Evolutionary conservation across 2,113 vertebrate genomes (phyloP).

Genomic region (Nycticebus coucang): DNA sequence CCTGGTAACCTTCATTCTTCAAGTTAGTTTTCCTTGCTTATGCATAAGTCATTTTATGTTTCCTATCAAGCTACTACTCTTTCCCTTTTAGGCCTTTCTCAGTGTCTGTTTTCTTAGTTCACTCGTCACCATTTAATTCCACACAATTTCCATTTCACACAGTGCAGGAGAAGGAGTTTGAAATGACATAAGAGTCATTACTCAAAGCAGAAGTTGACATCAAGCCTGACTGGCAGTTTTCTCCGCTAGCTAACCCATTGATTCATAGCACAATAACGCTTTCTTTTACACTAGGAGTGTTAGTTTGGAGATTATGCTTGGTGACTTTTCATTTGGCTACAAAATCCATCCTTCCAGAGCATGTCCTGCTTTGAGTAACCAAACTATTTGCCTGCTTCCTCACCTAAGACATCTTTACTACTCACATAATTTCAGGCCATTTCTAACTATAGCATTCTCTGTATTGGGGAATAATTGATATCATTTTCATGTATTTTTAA

Average conservation of each 20-base stretch:
- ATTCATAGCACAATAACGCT: slow-evolving; percentile 88
- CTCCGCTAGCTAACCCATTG: slow-evolving; percentile 88
- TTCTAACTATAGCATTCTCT: slow-evolving; percentile 84
- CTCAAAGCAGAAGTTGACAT: slow-evolving; percentile 91
- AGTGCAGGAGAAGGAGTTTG: slow-evolving; percentile 91
- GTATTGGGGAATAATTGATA: slow-evolving; percentile 55
- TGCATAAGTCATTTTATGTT: slow-evolving; percentile 91
- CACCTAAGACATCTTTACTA: slow-evolving; percentile 88
- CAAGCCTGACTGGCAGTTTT: slow-evolving; percentile 86
- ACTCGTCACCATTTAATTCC: slow-evolving; percentile 89
- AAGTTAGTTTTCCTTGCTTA: slow-evolving; percentile 97
- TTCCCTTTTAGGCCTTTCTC: slow-evolving; percentile 87
- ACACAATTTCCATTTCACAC: slow-evolving; percentile 89
- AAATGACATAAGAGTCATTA: slow-evolving; percentile 90
- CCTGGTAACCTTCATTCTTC: slow-evolving; percentile 97
- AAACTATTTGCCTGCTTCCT: slow-evolving; percentile 91
- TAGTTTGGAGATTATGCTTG: slow-evolving; percentile 89
- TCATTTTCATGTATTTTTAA: slow-evolving; percentile 72
- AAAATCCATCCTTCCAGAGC: slow-evolving; percentile 91
- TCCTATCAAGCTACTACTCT: slow-evolving; percentile 84
- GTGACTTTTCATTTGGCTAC: slow-evolving; percentile 93
- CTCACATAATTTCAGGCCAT: slow-evolving; percentile 88
- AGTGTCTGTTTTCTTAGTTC: slow-evolving; percentile 84
- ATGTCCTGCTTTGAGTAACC: slow-evolving; percentile 97
- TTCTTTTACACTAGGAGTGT: slow-evolving; percentile 90